Evolutionary conservation across 2,797 vertebrate genomes (phyloP), one percentile per base, ranked within the genome.

Genomic region (Trachurus trachurus): DNA sequence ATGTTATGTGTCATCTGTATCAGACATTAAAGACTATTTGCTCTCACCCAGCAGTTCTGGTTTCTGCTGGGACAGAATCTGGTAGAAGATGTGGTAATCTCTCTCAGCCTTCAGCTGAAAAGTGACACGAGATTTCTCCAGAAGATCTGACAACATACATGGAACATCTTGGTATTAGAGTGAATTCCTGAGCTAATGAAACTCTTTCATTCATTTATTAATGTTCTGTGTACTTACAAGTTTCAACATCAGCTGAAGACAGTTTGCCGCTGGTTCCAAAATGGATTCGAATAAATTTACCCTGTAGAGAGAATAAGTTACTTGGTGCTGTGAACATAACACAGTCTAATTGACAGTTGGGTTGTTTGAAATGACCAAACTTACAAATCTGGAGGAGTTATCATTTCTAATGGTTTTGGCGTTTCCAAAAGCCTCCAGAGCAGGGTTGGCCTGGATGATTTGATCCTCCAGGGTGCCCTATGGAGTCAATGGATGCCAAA

Each of bases 271-370:
- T 97, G 4, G 96, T 96, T 63, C 90, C 96, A 49, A 98, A 98
- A 70, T 98, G 97, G 85, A 98, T 98, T 83, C 97, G 89, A 83
- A 98, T 98, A 81, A 98, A 98, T 94, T 98, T 98, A 1, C 97
- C 97, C 97, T 50, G 90, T 98, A 37, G 40, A 76, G 57, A 61
- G 44, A 76, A 60, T 62, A 72, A 90, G 3, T 21, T 69, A 40
- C 96, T 96, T 34, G 31, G 4, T 34, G 31, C 31, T 34, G 31
- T 34, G 44, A 69, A 57, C 19, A 54, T 15, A 54, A 6, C 22
- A 15, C 11, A 16, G 52, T 54, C 12, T 15, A 10, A 22, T 2
- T 10, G 22, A 15, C 19, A 45, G 13, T 29, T 26, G 10, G n/a
- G 16, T 6, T 37, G 6, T 9, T 19, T 49, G 0, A 60, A 40